These are phyloP conservation scores for Amniataba percoides DNA, from an alignment of 2,797 vertebrate genomes.

Conservation along the genomic window DNA sequence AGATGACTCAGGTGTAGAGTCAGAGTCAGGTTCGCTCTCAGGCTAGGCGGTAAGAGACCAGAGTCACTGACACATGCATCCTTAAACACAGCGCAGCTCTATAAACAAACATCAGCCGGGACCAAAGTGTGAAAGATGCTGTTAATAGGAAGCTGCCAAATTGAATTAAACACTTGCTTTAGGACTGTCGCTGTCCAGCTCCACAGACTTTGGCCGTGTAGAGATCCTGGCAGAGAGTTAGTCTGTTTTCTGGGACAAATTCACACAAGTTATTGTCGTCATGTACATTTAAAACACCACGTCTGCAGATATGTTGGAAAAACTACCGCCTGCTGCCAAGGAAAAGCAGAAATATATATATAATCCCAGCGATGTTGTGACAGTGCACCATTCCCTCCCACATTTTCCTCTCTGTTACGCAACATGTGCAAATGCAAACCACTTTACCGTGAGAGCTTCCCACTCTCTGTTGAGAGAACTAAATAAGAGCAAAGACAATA, in stretches of 20 bases:
- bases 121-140: slow-evolving; percentile 23
- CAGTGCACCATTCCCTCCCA: slow-evolving; percentile 60
- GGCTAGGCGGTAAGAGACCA: slow-evolving; percentile 23
- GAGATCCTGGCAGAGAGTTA: slow-evolving; percentile 4
- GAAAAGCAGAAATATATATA: slow-evolving; percentile 32
- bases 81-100: slow-evolving; percentile 20
- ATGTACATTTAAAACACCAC: slow-evolving; percentile 21
- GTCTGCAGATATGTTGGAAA: slow-evolving; percentile 32
- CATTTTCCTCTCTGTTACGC: slow-evolving; percentile 59
- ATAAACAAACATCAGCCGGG: slow-evolving; percentile 26
- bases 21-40: slow-evolving; percentile 15
- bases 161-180: slow-evolving; percentile 46
- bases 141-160: slow-evolving; percentile 36
- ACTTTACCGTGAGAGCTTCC: slow-evolving; percentile 50
- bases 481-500: slow-evolving; percentile 41
- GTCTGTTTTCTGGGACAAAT: slow-evolving; percentile 10
- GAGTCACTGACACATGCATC: slow-evolving; percentile 16
- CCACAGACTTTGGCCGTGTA: slow-evolving; percentile 9
- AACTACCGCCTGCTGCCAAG: slow-evolving; percentile 17
- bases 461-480: slow-evolving; percentile 36
- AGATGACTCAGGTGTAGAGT: slow-evolving; percentile 19
- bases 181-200: slow-evolving; percentile 13
- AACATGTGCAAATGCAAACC: slow-evolving; percentile 60
- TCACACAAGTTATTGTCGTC: slow-evolving; percentile 25
- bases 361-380: slow-evolving; percentile 52